phyloP scores from a whole-genome alignment of 1,140 invertebrate species.

The Melipona quadrifasciata region DNA sequence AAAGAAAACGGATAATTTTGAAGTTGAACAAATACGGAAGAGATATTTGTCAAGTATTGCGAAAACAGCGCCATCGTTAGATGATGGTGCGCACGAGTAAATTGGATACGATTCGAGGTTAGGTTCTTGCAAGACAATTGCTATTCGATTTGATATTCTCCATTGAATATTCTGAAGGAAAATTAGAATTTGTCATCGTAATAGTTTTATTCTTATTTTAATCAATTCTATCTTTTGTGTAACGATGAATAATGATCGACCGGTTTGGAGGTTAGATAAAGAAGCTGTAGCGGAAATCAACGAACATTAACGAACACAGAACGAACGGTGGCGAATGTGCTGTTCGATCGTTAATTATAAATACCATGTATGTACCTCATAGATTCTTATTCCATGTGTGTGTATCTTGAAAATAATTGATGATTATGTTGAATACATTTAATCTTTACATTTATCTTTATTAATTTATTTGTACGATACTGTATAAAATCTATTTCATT shows the following conservation, averaged over 20 bases:
- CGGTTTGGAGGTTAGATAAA: constrained; percentile 11
- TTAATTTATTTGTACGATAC: neutral
- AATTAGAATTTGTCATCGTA: too few relatives aligned
- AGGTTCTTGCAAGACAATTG: constrained; percentile 1
- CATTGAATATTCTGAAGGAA: neutral
- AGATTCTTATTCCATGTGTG: neutral
- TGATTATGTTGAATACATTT: neutral
- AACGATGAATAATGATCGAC: neutral
- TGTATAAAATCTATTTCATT: neutral
- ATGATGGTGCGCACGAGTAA: constrained; percentile 27
- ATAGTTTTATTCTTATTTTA: neutral
- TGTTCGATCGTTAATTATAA: neutral
- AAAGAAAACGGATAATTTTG: constrained; percentile 28
- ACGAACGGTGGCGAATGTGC: neutral
- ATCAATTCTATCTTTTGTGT: neutral
- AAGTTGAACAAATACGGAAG: neutral
- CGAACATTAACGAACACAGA: neutral
- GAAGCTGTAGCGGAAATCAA: neutral
- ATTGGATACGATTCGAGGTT: constrained; percentile 28
- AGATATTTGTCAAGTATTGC: neutral
- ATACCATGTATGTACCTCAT: neutral
- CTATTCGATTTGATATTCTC: neutral
- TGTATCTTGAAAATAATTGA: neutral
- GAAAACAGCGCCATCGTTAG: constrained; percentile 33
- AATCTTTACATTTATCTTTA: neutral